Percentiles rank a stretch among this genome's conserved stretches.
Conservation (phyloP, 2,888 invertebrate genomes). For the Icerya purchasi region DNA sequence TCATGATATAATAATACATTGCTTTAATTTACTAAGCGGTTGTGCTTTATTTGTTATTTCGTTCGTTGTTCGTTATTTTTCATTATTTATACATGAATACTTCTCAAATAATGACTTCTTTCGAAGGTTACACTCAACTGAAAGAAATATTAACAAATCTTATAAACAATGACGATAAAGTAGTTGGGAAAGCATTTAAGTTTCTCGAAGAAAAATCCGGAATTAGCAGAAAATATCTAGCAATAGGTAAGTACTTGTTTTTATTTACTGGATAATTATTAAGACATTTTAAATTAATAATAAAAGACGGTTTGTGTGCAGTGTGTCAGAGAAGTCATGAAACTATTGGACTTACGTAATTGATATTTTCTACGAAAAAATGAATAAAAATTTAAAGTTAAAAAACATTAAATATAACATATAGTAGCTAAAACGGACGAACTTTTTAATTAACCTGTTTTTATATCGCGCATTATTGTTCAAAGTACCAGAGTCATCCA, state of each 20-base stretch:
- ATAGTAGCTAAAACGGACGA: not conserved
- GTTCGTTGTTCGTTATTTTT: not conserved
- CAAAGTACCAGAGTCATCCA: no score
- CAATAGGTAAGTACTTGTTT: constrained; percentile 41
- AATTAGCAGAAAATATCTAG: constrained; percentile 50
- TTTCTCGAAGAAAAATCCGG: constrained; percentile 47
- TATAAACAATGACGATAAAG: constrained; percentile 42
- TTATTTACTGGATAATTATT: not conserved
- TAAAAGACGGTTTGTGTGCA: not conserved
- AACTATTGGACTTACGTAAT: not conserved
- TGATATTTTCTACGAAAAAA: not conserved
- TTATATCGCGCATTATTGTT: no score
- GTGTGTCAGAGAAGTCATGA: not conserved
- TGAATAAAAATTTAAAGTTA: not conserved
- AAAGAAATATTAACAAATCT: constrained; percentile 3
- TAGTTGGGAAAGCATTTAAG: constrained; percentile 46
- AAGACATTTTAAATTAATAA: not conserved
- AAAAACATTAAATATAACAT: not conserved
- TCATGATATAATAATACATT: no score
- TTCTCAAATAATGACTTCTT: not conserved
- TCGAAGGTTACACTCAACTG: constrained; percentile 3
- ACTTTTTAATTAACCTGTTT: not conserved
- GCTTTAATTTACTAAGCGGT: not conserved
- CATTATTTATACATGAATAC: not conserved
- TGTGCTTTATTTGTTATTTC: not conserved